phyloP scores from a whole-genome alignment of 2,888 invertebrate species.

The Brassicogethes aeneus region DNA sequence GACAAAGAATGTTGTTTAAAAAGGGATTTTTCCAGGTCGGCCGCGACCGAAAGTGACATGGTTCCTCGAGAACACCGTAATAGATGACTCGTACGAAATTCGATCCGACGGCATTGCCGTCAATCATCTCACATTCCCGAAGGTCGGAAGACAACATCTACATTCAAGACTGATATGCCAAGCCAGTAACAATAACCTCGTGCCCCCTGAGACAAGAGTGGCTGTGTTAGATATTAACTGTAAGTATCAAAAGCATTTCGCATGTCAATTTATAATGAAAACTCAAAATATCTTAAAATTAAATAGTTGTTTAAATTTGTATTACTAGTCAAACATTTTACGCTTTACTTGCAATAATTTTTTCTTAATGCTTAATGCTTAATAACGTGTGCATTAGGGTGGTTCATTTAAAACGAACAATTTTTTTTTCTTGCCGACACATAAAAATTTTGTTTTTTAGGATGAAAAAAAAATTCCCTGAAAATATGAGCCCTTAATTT shows the following conservation, averaged over 20 bases:
- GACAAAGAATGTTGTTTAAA: too few relatives aligned
- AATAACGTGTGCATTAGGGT: too few relatives aligned
- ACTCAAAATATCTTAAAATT: too few relatives aligned
- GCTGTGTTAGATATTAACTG: slow-evolving; percentile 77
- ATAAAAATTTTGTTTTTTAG: too few relatives aligned
- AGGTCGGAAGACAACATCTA: slow-evolving; percentile 73
- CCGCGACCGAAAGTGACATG: slow-evolving; percentile 74
- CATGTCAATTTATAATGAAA: background rate
- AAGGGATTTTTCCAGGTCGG: slow-evolving; percentile 54
- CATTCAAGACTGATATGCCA: slow-evolving; percentile 78
- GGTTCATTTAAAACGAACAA: too few relatives aligned
- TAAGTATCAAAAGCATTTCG: slow-evolving; percentile 55
- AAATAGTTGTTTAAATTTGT: too few relatives aligned
- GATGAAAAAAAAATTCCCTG: too few relatives aligned
- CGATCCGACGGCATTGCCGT: slow-evolving; percentile 60
- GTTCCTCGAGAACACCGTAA: slow-evolving; percentile 77
- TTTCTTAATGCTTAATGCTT: too few relatives aligned
- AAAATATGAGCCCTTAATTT: too few relatives aligned
- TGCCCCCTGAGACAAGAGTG: slow-evolving; percentile 66
- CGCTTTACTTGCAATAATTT: too few relatives aligned
- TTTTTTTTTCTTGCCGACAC: too few relatives aligned
- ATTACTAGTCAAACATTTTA: too few relatives aligned
- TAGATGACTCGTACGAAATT: slow-evolving; percentile 74
- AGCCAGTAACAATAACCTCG: slow-evolving; percentile 78
- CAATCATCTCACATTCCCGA: slow-evolving; percentile 72